Evolutionary conservation across 2,113 vertebrate genomes (phyloP).

Genomic region (Dicentrarchus labrax): DNA sequence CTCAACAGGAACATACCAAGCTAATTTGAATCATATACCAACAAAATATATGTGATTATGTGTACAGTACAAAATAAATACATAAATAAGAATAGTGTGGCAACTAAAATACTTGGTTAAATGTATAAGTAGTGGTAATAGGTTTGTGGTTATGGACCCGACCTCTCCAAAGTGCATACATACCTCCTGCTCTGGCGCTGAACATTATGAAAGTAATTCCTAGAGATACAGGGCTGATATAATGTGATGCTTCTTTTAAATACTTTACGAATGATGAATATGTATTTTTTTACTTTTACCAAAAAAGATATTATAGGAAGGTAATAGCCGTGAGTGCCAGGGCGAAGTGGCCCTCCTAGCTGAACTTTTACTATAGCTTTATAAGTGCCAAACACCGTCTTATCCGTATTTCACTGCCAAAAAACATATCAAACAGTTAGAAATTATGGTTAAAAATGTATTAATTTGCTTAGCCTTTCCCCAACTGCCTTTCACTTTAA

Average conservation of each 20-base stretch:
- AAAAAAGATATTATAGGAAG: background rate
- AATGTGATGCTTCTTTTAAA: background rate
- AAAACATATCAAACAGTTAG: slow-evolving; percentile 14
- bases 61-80: background rate
- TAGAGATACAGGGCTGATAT: background rate
- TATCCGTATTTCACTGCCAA: slow-evolving; percentile 4
- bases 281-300: background rate
- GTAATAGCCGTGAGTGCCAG: slow-evolving; percentile 19
- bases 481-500: slow-evolving; percentile 46
- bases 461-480: slow-evolving; percentile 40
- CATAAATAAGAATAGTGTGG: background rate
- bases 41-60: background rate
- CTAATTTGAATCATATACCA: no score
- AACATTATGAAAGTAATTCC: background rate
- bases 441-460: slow-evolving; percentile 23
- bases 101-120: background rate
- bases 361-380: slow-evolving; percentile 9
- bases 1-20: no score
- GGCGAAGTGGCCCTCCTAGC: background rate
- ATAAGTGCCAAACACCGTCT: slow-evolving; percentile 13
- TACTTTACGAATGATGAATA: background rate
- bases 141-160: no score
- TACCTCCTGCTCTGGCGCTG: background rate
- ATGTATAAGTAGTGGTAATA: background rate
- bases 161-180: background rate